These are phyloP conservation scores for Philereme transversata DNA, from an alignment of 2,888 invertebrate genomes.

Conservation along the genomic window DNA sequence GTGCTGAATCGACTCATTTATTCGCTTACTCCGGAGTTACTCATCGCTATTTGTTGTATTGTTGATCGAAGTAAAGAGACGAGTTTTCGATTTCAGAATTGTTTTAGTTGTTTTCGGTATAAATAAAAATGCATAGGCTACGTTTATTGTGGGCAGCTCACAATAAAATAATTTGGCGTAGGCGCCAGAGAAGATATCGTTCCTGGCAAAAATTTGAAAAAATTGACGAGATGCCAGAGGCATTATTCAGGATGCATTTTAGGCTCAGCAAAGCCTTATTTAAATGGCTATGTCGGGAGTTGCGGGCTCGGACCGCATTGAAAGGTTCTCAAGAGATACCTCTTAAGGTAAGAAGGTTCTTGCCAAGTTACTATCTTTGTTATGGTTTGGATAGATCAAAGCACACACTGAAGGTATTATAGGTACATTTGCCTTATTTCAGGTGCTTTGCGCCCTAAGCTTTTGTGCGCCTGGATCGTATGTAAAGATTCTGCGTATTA, in stretches of 20 bases:
- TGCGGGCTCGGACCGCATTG: conserved; percentile 17
- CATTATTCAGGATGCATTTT: conserved; percentile 19
- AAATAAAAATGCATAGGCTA: conserved; percentile 24
- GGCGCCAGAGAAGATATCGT: conserved; percentile 2
- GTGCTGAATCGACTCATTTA: too few species aligned
- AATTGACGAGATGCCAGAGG: conserved; percentile 26
- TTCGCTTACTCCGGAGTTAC: too few species aligned
- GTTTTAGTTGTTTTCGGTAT: too few species aligned
- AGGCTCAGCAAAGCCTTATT: conserved; percentile 18
- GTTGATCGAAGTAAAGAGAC: too few species aligned
- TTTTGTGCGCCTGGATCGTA: conserved; percentile 36
- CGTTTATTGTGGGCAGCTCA: conserved; percentile 23
- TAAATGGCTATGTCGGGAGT: conserved; percentile 14
- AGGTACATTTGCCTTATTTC: conserved; percentile 6
- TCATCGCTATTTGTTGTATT: too few species aligned
- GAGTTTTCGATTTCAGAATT: too few species aligned
- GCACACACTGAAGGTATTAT: too few species aligned
- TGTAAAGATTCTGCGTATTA: conserved; percentile 28
- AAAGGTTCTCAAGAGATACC: conserved; percentile 27
- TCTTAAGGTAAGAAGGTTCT: conserved; percentile 8
- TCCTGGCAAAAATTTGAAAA: conserved; percentile 19
- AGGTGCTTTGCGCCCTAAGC: conserved; percentile 29
- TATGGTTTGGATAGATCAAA: not conserved
- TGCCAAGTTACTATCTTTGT: not conserved
- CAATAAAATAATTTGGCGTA: conserved; percentile 16